Conservation (phyloP, 2,888 invertebrate genomes). For the Platerodrilus igneus region DNA sequence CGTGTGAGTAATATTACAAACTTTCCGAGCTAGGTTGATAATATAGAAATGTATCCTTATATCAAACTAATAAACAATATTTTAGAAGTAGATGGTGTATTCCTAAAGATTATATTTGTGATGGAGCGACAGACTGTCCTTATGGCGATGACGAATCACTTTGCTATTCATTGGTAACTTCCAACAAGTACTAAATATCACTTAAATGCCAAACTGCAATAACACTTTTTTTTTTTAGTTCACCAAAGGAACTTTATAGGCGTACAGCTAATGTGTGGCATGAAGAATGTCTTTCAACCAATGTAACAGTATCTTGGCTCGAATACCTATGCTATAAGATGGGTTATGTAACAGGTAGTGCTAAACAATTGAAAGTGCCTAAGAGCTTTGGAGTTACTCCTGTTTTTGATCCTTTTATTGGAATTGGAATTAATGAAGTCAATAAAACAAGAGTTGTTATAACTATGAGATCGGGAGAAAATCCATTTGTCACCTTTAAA, state of each 20-base stretch:
- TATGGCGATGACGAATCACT: conserved; percentile 66
- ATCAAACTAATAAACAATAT: conserved; percentile 13
- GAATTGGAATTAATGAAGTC: conserved; percentile 37
- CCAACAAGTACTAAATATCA: conserved; percentile 2
- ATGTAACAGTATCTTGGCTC: conserved; percentile 52
- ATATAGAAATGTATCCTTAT: not conserved
- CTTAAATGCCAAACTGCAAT: conserved; percentile 39
- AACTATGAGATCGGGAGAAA: conserved; percentile 37
- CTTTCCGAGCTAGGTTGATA: no score
- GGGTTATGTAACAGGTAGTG: conserved; percentile 57
- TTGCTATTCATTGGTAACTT: conserved; percentile 54
- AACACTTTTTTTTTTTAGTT: conserved; percentile 39
- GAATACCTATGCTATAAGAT: conserved; percentile 59
- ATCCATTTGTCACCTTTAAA: conserved; percentile 38
- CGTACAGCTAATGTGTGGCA: conserved; percentile 68
- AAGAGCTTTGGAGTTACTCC: conserved; percentile 23
- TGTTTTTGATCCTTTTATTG: conserved; percentile 36
- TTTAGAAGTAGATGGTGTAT: conserved; percentile 56
- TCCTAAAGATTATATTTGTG: conserved; percentile 70
- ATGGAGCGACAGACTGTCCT: conserved; percentile 68
- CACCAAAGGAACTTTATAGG: conserved; percentile 60
- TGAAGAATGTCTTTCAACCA: conserved; percentile 60
- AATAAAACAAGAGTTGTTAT: conserved; percentile 28
- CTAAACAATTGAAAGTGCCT: conserved; percentile 36
- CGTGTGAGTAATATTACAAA: no score